Percentiles rank a stretch among this genome's conserved stretches.
Conservation (phyloP, 2,797 vertebrate genomes). For the Pyrocephalus nanus region DNA sequence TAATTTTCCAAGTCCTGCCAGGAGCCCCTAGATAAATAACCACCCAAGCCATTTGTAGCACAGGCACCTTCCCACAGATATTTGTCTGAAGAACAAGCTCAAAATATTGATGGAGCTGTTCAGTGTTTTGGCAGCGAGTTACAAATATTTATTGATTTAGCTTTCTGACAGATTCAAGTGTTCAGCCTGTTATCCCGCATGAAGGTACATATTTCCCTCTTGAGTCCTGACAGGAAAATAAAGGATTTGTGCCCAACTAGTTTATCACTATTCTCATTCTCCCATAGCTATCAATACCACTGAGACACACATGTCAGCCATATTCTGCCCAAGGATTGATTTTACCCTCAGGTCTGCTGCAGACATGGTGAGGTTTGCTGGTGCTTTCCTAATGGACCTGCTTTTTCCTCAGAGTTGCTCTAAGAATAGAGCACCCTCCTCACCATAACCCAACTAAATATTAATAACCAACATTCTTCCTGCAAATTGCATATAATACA, state of each 20-base stretch:
- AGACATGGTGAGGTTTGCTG: rapidly evolving
- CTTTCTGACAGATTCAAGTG: neutral
- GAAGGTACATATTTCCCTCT: neutral
- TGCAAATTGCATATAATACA: rapidly evolving
- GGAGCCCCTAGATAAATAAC: neutral
- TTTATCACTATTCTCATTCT: neutral
- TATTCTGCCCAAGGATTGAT: neutral
- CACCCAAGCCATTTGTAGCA: neutral
- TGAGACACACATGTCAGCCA: neutral
- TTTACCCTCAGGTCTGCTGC: neutral
- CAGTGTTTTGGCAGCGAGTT: neutral
- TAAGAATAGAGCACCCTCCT: neutral
- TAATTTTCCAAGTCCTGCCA: neutral
- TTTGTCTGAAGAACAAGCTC: neutral
- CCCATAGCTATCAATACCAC: neutral
- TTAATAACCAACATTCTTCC: neutral
- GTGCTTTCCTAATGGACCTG: neutral
- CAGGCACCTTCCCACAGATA: neutral
- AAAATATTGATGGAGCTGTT: neutral
- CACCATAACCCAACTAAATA: neutral
- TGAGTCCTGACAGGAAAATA: neutral
- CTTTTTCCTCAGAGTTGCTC: neutral
- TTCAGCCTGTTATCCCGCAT: neutral
- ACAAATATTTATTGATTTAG: slow-evolving; percentile 17
- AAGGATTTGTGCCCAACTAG: slow-evolving; percentile 2